Percentiles rank a stretch among this genome's conserved stretches.
Conservation (phyloP, 1,140 invertebrate genomes). For the Drosophila pachea region DNA sequence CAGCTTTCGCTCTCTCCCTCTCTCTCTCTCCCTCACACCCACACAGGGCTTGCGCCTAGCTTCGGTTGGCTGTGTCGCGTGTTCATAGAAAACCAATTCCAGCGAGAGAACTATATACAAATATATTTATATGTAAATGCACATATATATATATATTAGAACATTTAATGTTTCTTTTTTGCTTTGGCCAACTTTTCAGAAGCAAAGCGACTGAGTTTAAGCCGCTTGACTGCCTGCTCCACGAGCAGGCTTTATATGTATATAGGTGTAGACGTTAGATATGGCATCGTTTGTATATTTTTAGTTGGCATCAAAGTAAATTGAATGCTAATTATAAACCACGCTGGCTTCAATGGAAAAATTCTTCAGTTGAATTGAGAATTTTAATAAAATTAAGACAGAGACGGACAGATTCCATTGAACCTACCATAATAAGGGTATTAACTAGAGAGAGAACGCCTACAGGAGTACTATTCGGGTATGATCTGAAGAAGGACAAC, state of each 20-base stretch:
- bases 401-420: neutral
- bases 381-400: neutral
- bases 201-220: too few species aligned
- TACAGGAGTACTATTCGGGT: neutral
- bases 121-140: neutral
- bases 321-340: too few species aligned
- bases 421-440: neutral
- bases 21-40: too few species aligned
- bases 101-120: neutral
- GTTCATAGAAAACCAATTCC: conserved; percentile 1
- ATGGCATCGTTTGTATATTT: too few species aligned
- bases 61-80: neutral
- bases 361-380: too few species aligned
- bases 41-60: neutral
- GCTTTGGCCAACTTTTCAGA: neutral
- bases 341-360: too few species aligned
- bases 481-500: neutral
- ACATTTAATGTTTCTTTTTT: too few species aligned
- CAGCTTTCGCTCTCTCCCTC: neutral
- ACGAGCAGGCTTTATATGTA: too few species aligned
- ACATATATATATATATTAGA: neutral
- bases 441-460: neutral
- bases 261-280: too few species aligned
- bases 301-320: too few species aligned
- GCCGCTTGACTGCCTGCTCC: too few species aligned